Evolutionary conservation across 2,888 invertebrate species (phyloP), one percentile per base, ranked within the genome.

Genomic region (Chrysina gloriosa): DNA sequence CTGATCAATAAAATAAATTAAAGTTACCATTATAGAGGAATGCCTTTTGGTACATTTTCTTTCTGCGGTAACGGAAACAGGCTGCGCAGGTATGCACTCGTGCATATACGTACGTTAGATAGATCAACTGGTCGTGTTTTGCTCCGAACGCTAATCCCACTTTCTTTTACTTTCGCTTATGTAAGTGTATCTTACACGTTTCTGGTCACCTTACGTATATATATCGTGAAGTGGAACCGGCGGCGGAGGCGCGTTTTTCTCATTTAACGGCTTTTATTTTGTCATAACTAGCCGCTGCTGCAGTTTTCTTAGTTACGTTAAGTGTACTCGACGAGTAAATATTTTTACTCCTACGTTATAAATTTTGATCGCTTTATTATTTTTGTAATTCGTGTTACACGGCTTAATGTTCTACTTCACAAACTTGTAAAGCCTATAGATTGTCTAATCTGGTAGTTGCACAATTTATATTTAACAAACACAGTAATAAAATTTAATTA

Each of bases 61-160:
- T 45, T 45, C 45, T 45, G 21, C 7, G 21, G 19, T 4, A 21
- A 16, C 21, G 9, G 21, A 45, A 45, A 7, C 45, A 9, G n/a
- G 19, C 2, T 21, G 21, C 16, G n/a, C n/a, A n/a, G n/a, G n/a
- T n/a, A n/a, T n/a, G n/a, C n/a, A n/a, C n/a, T n/a, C n/a, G n/a
- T n/a, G n/a, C n/a, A 45, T 9, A 3, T 45, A 45, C 45, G 16
- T 16, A 21, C 45, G 45, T 42, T 16, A 42, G 7, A 42, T 14
- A 42, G 36, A 36, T 36, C 5, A 36, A 14, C 4, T 0, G 3
- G 36, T 45, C 45, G 19, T 45, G 21, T 9, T 56, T 9, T 56
- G 58, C 45, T 66, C 29, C n/a, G 34, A 36, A 21, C 56, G 31
- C 27, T 21, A 56, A 56, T 56, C 56, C n/a, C 34, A 36, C 34